phyloP scores from a whole-genome alignment of 2,797 vertebrate genomes.

The Spinus pinus region DNA sequence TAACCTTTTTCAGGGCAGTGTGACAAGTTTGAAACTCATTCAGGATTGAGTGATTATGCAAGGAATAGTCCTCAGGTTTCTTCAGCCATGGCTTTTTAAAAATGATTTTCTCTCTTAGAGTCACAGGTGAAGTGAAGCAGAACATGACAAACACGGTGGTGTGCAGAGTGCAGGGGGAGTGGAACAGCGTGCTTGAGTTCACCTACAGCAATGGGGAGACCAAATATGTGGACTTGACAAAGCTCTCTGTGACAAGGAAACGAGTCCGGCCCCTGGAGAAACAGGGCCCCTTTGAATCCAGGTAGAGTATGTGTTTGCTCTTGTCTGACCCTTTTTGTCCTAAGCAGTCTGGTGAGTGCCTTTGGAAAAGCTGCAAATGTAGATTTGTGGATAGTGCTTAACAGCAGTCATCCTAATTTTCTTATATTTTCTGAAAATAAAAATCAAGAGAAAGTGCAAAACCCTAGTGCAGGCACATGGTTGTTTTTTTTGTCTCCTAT shows the following conservation, averaged over 20 bases:
- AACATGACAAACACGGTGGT: slow-evolving; percentile 87
- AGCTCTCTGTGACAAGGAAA: slow-evolving; percentile 87
- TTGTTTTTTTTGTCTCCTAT: not conserved
- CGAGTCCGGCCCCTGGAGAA: slow-evolving; percentile 87
- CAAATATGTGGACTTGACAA: slow-evolving; percentile 86
- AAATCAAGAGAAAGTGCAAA: not conserved
- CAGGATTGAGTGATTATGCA: not conserved
- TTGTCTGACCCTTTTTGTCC: not conserved
- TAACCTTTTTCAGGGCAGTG: not conserved
- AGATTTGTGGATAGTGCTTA: not conserved
- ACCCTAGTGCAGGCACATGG: not conserved
- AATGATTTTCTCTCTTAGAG: slow-evolving; percentile 71
- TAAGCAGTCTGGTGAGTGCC: not conserved
- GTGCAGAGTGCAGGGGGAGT: slow-evolving; percentile 95
- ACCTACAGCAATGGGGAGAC: slow-evolving; percentile 88
- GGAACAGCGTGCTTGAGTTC: slow-evolving; percentile 95
- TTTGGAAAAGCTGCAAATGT: not conserved
- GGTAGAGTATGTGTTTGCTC: slow-evolving; percentile 71
- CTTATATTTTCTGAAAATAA: not conserved
- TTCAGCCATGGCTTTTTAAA: not conserved
- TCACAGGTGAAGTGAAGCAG: slow-evolving; percentile 95
- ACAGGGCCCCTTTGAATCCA: slow-evolving; percentile 92
- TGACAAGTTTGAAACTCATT: not conserved
- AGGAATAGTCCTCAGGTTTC: not conserved
- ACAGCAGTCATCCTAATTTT: not conserved